These are phyloP conservation scores for Etheostoma perlongum DNA, from an alignment of 2,797 vertebrate genomes.

Conservation along the genomic window DNA sequence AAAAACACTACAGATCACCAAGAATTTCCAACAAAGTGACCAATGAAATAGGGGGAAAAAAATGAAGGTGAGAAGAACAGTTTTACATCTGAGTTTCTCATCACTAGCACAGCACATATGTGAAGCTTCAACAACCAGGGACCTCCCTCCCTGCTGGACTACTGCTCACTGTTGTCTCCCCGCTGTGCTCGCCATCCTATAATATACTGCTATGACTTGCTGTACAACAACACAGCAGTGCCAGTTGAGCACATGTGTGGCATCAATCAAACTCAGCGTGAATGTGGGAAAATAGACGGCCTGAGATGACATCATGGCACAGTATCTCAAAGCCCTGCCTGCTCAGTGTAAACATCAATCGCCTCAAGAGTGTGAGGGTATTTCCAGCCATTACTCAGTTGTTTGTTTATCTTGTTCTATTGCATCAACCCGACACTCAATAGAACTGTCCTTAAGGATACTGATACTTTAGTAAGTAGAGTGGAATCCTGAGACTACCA, in stretches of 20 bases:
- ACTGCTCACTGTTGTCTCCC: slow-evolving; percentile 65
- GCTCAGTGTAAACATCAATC: slow-evolving; percentile 77
- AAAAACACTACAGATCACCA: slow-evolving; percentile 50
- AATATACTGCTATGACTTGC: slow-evolving; percentile 77
- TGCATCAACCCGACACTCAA: slow-evolving; percentile 52
- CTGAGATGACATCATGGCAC: slow-evolving; percentile 75
- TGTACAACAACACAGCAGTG: slow-evolving; percentile 71
- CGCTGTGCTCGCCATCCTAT: slow-evolving; percentile 64
- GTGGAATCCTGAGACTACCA: slow-evolving; percentile 5
- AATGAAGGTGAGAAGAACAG: slow-evolving; percentile 41
- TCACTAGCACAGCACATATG: slow-evolving; percentile 66
- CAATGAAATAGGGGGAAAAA: slow-evolving; percentile 42
- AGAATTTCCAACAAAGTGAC: slow-evolving; percentile 61
- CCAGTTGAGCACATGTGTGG: slow-evolving; percentile 74
- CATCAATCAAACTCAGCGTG: slow-evolving; percentile 75
- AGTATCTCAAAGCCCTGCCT: slow-evolving; percentile 70
- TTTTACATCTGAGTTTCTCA: slow-evolving; percentile 77
- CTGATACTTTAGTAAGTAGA: slow-evolving; percentile 5
- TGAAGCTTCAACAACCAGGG: slow-evolving; percentile 62
- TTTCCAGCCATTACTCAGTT: slow-evolving; percentile 74
- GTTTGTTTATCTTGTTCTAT: slow-evolving; percentile 68
- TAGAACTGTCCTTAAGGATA: slow-evolving; percentile 18
- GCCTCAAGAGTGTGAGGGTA: slow-evolving; percentile 64
- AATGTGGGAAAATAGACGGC: slow-evolving; percentile 74
- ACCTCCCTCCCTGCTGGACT: slow-evolving; percentile 68